A percentile compares a stretch with the other conserved stretches of the same genome.
phyloP scores from a whole-genome alignment of 2,113 vertebrate genomes.

The Turdus rufiventris region DNA sequence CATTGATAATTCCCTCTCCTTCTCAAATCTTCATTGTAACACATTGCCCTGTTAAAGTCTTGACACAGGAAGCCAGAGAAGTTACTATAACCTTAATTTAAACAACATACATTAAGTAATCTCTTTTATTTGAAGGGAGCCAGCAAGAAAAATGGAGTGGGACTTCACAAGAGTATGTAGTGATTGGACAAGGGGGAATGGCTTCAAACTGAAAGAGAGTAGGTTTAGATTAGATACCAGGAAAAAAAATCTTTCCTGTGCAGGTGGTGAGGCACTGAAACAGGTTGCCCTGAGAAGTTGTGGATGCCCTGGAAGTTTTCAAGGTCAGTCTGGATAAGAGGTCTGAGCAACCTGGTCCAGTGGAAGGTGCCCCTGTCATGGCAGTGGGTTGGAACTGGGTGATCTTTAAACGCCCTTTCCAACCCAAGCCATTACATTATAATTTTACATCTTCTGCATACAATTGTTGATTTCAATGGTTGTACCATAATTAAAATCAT shows the following conservation, averaged over 20 bases:
- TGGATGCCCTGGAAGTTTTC: neutral
- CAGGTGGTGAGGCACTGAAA: neutral
- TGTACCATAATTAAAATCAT: neutral
- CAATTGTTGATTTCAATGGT: neutral
- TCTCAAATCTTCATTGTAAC: neutral
- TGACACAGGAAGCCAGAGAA: neutral
- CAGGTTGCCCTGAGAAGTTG: neutral
- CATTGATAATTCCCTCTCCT: neutral
- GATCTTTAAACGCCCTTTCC: neutral
- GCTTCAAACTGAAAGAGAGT: neutral
- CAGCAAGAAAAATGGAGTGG: neutral
- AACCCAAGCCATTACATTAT: neutral
- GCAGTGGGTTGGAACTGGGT: neutral
- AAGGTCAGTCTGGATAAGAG: neutral
- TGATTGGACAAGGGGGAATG: neutral
- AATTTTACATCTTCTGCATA: neutral
- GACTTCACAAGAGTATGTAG: neutral
- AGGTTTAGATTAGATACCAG: neutral
- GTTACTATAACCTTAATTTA: neutral
- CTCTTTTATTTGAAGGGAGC: neutral
- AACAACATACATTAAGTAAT: neutral
- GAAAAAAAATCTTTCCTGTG: neutral
- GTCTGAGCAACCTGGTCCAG: neutral
- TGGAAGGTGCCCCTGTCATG: neutral
- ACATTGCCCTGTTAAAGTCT: neutral